phyloP scores from a whole-genome alignment of 2,888 invertebrate genomes.

The Zhuqinia jingwanae region DNA sequence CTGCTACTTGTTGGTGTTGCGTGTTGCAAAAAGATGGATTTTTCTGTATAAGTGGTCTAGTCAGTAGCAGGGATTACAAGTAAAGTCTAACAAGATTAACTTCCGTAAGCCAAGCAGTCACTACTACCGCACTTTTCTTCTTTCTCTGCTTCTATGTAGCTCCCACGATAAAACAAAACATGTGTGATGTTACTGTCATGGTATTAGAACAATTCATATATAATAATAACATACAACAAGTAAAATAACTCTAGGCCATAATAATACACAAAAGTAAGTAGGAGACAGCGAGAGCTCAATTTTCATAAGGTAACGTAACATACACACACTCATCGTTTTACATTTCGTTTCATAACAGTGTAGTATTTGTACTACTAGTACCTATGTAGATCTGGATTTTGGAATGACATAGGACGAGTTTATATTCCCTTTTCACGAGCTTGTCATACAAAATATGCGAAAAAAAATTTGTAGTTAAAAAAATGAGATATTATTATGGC shows the following conservation, averaged over 20 bases:
- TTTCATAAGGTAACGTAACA: not conserved
- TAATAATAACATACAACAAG: not conserved
- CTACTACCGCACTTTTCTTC: not conserved
- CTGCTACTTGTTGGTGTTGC: slow-evolving; percentile 4
- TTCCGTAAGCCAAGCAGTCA: slow-evolving; percentile 54
- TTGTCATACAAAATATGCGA: no score
- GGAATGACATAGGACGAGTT: no score
- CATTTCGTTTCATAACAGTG: not conserved
- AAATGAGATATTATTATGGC: no score
- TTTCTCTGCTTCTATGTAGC: not conserved
- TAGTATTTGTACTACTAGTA: no score
- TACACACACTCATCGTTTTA: not conserved
- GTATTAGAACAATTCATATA: slow-evolving; percentile 10
- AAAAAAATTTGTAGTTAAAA: no score
- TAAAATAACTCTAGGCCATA: slow-evolving; percentile 25
- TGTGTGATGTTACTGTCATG: not conserved
- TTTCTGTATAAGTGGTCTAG: slow-evolving; percentile 41
- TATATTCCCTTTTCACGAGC: no score
- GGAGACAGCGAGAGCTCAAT: not conserved
- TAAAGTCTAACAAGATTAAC: slow-evolving; percentile 75
- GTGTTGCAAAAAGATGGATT: not conserved
- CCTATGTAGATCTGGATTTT: no score
- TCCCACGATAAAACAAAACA: not conserved
- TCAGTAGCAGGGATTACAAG: slow-evolving; percentile 69
- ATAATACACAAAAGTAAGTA: no score